phyloP scores from a whole-genome alignment of 2,797 vertebrate species.

The Chelon labrosus region DNA sequence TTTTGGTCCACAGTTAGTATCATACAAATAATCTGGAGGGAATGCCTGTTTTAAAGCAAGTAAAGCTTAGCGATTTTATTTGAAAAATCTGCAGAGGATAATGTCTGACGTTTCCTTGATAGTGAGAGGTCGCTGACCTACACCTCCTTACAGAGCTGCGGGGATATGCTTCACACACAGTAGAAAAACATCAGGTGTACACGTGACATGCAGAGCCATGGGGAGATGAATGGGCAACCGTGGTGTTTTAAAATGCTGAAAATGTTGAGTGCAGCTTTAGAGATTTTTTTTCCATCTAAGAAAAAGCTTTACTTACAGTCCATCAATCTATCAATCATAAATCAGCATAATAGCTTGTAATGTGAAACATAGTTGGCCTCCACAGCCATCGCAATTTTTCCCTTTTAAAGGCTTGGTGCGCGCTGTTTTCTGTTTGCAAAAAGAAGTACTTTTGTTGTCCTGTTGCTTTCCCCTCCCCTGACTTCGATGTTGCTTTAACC shows the following conservation, averaged over 20 bases:
- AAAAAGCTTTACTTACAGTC: slow-evolving; percentile 48
- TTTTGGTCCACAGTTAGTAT: slow-evolving; percentile 42
- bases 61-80: slow-evolving; percentile 68
- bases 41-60: slow-evolving; percentile 47
- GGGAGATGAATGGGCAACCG: slow-evolving; percentile 43
- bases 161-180: slow-evolving; percentile 41
- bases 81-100: slow-evolving; percentile 61
- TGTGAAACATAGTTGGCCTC: slow-evolving; percentile 62
- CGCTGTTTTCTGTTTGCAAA: slow-evolving; percentile 19
- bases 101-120: slow-evolving; percentile 56
- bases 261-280: slow-evolving; percentile 20
- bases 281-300: slow-evolving; percentile 39
- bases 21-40: slow-evolving; percentile 61
- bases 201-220: slow-evolving; percentile 23
- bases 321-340: slow-evolving; percentile 73
- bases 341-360: slow-evolving; percentile 68
- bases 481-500: slow-evolving; percentile 68
- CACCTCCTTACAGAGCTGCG: slow-evolving; percentile 42
- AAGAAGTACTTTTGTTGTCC: slow-evolving; percentile 52
- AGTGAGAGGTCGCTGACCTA: slow-evolving; percentile 49
- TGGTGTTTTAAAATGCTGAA: slow-evolving; percentile 47
- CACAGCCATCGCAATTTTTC: slow-evolving; percentile 32
- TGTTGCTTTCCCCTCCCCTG: slow-evolving; percentile 28
- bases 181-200: slow-evolving; percentile 61
- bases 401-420: slow-evolving; percentile 46